phyloP scores from a whole-genome alignment of 2,888 invertebrate species.

The Caenorhabditis sp. region DNA sequence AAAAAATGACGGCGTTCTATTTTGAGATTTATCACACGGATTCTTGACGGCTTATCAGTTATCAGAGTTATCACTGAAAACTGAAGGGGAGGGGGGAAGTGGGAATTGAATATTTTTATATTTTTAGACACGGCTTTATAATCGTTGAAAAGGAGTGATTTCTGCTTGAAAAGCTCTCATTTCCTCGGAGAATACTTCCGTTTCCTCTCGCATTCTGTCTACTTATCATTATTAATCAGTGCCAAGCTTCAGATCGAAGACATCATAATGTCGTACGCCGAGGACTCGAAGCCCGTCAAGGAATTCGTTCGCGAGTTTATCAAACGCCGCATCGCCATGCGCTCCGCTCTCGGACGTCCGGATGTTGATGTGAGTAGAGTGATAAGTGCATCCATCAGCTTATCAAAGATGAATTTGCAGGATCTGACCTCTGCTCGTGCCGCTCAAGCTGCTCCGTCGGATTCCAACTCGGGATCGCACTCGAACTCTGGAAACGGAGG shows the following conservation, averaged over 20 bases:
- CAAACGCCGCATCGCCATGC: slow-evolving; percentile 76
- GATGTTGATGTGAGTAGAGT: too few species aligned
- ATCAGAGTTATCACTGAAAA: slow-evolving; percentile 29
- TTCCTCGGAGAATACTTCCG: not conserved
- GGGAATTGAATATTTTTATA: slow-evolving; percentile 11
- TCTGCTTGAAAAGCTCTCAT: not conserved
- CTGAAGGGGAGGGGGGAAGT: too few species aligned
- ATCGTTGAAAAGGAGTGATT: not conserved
- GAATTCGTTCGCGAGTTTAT: slow-evolving; percentile 81
- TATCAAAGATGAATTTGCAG: slow-evolving; percentile 56
- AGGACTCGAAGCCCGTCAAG: slow-evolving; percentile 76
- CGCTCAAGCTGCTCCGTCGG: slow-evolving; percentile 69
- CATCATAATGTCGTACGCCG: slow-evolving; percentile 78
- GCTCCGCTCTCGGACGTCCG: slow-evolving; percentile 61
- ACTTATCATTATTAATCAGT: too few species aligned
- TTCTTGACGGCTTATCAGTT: too few species aligned
- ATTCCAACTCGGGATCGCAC: slow-evolving; percentile 53
- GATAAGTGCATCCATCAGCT: slow-evolving; percentile 11
- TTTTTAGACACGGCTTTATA: too few species aligned
- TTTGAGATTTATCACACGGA: slow-evolving; percentile 40
- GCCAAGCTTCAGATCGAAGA: slow-evolving; percentile 81
- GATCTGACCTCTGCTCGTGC: slow-evolving; percentile 75
- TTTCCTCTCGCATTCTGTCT: not conserved
- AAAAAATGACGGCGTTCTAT: slow-evolving; percentile 37
- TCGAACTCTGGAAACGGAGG: slow-evolving; percentile 50